A percentile compares a stretch with the other conserved stretches of the same genome.
These are phyloP conservation scores for Anoura caudifer DNA, from an alignment of 2,113 vertebrate genomes.

Conservation along the genomic window DNA sequence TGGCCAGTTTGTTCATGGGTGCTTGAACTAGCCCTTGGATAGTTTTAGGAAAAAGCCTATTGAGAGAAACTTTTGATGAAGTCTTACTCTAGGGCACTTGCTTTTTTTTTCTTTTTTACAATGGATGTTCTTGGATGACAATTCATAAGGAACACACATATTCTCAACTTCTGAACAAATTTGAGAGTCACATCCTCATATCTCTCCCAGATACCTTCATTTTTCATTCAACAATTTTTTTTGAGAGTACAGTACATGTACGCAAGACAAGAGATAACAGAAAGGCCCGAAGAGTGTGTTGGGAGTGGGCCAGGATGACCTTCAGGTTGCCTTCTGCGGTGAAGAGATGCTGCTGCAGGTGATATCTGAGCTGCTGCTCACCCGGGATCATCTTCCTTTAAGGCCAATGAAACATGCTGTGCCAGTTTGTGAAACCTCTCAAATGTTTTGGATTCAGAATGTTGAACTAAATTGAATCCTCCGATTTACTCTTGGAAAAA, in stretches of 20 bases:
- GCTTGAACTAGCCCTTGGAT: not conserved
- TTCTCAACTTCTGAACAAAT: not conserved
- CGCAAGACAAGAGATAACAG: not conserved
- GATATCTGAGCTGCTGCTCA: not conserved
- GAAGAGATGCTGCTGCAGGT: not conserved
- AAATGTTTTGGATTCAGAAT: conserved; percentile 3
- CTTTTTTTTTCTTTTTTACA: not conserved
- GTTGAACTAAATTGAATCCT: conserved; percentile 3
- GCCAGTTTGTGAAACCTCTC: not conserved
- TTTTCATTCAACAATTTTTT: not conserved
- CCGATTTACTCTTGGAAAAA: conserved; percentile 28
- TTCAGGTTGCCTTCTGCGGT: not conserved
- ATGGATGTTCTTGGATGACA: not conserved
- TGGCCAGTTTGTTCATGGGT: not conserved
- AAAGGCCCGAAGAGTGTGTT: not conserved
- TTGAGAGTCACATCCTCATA: not conserved
- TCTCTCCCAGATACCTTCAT: not conserved
- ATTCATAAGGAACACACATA: not conserved
- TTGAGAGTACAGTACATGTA: not conserved
- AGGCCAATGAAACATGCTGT: not conserved
- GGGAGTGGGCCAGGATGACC: not conserved
- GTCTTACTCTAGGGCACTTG: not conserved
- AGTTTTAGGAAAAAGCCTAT: not conserved
- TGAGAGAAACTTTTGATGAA: not conserved
- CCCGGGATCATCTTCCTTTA: not conserved